These are phyloP conservation scores for Elaphurus davidianus DNA, from an alignment of 2,113 vertebrate species.

Conservation along the genomic window DNA sequence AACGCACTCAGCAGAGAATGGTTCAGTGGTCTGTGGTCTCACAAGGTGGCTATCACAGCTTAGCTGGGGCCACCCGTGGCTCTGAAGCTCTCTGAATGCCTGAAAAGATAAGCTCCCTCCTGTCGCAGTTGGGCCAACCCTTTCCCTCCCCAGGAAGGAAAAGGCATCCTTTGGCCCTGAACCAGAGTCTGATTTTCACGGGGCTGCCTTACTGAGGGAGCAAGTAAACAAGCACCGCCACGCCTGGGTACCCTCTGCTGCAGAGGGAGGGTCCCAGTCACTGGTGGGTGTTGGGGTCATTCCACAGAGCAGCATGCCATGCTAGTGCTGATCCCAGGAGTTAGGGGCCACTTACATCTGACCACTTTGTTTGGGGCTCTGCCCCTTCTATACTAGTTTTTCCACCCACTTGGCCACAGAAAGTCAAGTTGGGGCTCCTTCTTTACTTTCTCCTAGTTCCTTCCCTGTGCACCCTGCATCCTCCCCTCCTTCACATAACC, in stretches of 20 bases:
- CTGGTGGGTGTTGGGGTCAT: constrained; percentile 47
- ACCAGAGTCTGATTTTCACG: neutral
- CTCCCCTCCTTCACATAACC: constrained; percentile 69
- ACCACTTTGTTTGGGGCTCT: constrained; percentile 60
- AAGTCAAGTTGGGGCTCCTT: constrained; percentile 55
- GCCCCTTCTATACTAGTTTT: constrained; percentile 33
- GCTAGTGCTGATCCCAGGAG: neutral
- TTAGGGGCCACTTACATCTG: neutral
- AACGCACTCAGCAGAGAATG: neutral
- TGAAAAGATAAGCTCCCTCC: neutral
- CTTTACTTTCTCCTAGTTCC: constrained; percentile 15
- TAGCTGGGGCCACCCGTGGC: neutral
- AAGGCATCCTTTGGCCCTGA: constrained; percentile 7
- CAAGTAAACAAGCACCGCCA: neutral
- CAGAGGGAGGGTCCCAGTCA: neutral
- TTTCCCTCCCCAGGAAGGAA: constrained; percentile 39
- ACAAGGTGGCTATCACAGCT: neutral
- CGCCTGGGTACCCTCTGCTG: neutral
- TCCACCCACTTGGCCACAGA: constrained; percentile 14
- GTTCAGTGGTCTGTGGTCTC: neutral
- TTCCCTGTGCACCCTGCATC: neutral
- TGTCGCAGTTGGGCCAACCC: neutral
- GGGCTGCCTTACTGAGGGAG: constrained; percentile 31
- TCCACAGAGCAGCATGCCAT: constrained; percentile 30
- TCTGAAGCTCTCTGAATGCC: neutral